These are phyloP conservation scores for Hydrochoerus hydrochaeris DNA, from an alignment of 2,113 vertebrate species.

Conservation along the genomic window DNA sequence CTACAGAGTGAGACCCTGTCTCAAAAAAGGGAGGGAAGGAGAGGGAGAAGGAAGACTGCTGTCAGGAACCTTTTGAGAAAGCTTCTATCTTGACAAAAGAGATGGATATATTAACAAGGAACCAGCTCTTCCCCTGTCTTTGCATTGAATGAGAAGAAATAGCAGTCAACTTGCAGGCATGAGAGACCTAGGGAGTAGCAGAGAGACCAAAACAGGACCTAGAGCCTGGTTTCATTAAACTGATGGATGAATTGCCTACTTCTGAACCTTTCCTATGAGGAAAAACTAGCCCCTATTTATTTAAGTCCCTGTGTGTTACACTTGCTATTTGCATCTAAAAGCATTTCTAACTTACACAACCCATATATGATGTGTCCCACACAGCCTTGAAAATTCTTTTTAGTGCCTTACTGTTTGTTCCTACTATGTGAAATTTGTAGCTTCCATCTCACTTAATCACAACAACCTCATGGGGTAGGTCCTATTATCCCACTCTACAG, in stretches of 20 bases:
- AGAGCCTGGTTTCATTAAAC: not conserved
- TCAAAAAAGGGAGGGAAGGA: not conserved
- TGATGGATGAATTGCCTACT: not conserved
- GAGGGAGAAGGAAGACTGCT: not conserved
- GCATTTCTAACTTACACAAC: not conserved
- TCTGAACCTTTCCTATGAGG: not conserved
- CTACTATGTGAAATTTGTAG: not conserved
- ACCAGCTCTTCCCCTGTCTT: not conserved
- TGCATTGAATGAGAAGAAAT: not conserved
- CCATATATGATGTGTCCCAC: not conserved
- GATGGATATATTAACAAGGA: not conserved
- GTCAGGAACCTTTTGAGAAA: not conserved
- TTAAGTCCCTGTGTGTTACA: not conserved
- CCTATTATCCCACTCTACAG: slow-evolving; percentile 1
- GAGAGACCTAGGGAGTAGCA: not conserved
- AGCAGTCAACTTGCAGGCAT: not conserved
- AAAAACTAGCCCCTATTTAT: not conserved
- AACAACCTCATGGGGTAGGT: not conserved
- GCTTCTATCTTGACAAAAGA: not conserved
- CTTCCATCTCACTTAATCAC: not conserved
- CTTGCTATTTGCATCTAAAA: not conserved
- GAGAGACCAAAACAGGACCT: not conserved
- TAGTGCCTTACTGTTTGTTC: not conserved
- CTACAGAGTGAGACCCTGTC: not conserved
- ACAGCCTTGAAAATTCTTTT: not conserved